phyloP scores from a whole-genome alignment of 2,113 vertebrate genomes.

The Sinocyclocheilus rhinocerous region DNA sequence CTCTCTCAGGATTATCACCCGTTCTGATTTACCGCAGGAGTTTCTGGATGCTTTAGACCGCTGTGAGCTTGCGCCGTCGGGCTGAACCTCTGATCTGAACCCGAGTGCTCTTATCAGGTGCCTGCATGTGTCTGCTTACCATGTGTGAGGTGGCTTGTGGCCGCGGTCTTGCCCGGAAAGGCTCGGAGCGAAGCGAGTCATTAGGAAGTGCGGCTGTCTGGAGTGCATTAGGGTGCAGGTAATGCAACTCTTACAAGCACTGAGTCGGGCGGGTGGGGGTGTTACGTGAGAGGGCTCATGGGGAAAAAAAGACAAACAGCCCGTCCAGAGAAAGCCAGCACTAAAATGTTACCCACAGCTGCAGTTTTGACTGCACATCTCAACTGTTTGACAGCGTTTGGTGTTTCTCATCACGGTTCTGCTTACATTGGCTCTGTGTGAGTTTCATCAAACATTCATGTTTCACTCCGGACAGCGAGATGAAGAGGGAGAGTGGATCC shows the following conservation, averaged over 20 bases:
- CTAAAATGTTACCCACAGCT: slow-evolving; percentile 61
- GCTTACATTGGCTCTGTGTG: slow-evolving; percentile 67
- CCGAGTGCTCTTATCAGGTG: slow-evolving; percentile 51
- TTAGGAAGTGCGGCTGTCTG: slow-evolving; percentile 81
- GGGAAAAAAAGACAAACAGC: slow-evolving; percentile 35
- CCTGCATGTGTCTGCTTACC: slow-evolving; percentile 44
- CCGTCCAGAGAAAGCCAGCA: slow-evolving; percentile 48
- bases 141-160: slow-evolving; percentile 72
- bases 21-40: slow-evolving; percentile 55
- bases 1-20: slow-evolving; percentile 46
- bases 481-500: slow-evolving; percentile 26
- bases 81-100: slow-evolving; percentile 44
- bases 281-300: slow-evolving; percentile 21
- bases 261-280: slow-evolving; percentile 58
- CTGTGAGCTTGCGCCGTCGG: slow-evolving; percentile 10
- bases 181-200: slow-evolving; percentile 79
- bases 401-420: slow-evolving; percentile 65
- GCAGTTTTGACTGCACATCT: slow-evolving; percentile 66
- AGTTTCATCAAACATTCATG: slow-evolving; percentile 68
- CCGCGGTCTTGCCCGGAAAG: slow-evolving; percentile 79
- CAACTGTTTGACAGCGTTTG: slow-evolving; percentile 69
- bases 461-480: slow-evolving; percentile 63
- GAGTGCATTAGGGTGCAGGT: slow-evolving; percentile 78
- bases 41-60: slow-evolving; percentile 63
- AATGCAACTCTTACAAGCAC: slow-evolving; percentile 76